These are phyloP conservation scores for Ctenodactylus gundi DNA, from an alignment of 2,113 vertebrate species.

Conservation along the genomic window DNA sequence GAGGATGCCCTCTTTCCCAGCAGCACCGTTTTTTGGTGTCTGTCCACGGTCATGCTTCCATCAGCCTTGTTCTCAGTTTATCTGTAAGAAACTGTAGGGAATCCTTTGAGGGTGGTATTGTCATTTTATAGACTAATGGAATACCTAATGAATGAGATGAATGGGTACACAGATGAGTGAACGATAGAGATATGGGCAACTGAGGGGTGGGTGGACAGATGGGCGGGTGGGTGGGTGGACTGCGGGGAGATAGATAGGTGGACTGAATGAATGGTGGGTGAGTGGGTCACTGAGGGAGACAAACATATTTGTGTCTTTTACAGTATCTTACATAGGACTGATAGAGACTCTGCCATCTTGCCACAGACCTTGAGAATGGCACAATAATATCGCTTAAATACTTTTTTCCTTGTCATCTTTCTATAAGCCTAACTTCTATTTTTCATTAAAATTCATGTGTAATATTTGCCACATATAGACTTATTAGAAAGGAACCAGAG, in stretches of 20 bases:
- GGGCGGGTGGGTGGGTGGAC: too few relatives aligned
- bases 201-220: not conserved
- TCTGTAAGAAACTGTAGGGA: not conserved
- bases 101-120: not conserved
- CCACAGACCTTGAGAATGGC: not conserved
- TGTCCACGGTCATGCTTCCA: not conserved
- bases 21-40: not conserved
- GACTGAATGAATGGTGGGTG: too few relatives aligned
- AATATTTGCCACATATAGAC: not conserved
- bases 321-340: not conserved
- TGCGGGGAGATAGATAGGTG: too few relatives aligned
- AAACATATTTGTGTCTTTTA: slow-evolving; percentile 23
- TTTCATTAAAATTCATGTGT: slow-evolving; percentile 10
- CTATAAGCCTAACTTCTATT: not conserved
- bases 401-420: not conserved
- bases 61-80: not conserved
- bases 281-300: not conserved
- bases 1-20: not conserved
- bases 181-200: not conserved
- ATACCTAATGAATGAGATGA: not conserved
- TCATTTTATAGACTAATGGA: not conserved
- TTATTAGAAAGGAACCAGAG: slow-evolving; percentile 32
- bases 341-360: not conserved
- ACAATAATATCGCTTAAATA: not conserved
- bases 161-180: not conserved